These are phyloP conservation scores for Mobula hypostoma DNA, from an alignment of 2,113 vertebrate genomes.

Conservation along the genomic window DNA sequence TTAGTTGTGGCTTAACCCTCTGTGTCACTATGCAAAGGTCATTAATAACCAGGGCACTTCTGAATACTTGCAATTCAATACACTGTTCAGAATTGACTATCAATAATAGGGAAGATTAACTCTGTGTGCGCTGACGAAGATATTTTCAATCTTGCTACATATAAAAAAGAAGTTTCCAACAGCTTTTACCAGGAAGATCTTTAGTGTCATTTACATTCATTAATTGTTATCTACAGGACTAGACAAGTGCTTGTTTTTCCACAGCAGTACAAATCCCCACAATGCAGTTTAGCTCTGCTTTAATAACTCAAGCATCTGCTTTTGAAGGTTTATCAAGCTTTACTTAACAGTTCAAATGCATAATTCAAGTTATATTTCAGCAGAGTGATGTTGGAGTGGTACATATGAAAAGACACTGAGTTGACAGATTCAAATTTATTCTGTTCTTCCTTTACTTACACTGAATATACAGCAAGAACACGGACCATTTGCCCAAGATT, in stretches of 20 bases:
- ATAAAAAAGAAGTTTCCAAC: neutral
- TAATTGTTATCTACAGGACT: neutral
- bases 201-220: neutral
- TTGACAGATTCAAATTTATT: neutral
- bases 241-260: neutral
- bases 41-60: neutral
- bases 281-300: neutral
- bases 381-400: neutral
- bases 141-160: neutral
- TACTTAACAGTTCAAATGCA: neutral
- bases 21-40: neutral
- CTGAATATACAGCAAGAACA: neutral
- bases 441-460: neutral
- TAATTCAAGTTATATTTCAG: neutral
- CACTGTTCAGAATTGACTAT: neutral
- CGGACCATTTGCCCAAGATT: neutral
- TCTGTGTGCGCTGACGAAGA: neutral
- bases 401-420: neutral
- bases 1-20: neutral
- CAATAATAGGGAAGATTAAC: neutral
- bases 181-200: neutral
- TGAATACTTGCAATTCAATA: neutral
- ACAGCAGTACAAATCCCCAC: neutral
- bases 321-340: neutral
- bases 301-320: neutral